These are phyloP conservation scores for Hippocampus kuda DNA, from an alignment of 2,797 vertebrate genomes.

Conservation along the genomic window DNA sequence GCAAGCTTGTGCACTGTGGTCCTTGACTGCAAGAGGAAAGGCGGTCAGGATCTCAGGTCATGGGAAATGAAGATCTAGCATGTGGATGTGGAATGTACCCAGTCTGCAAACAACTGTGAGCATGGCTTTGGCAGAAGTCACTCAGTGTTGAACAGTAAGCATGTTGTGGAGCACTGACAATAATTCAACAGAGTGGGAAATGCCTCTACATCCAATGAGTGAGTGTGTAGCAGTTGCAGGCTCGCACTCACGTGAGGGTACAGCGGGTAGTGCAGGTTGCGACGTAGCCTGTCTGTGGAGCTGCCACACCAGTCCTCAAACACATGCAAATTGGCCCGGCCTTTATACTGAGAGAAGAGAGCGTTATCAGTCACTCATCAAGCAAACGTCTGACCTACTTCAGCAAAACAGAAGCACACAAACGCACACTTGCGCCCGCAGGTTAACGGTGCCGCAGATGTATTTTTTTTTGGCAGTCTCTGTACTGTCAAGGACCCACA, in stretches of 20 bases:
- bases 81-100: conserved; percentile 33
- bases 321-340: conserved; percentile 83
- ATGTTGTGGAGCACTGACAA: not conserved
- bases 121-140: conserved; percentile 6
- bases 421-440: not conserved
- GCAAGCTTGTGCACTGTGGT: conserved; percentile 82
- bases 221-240: not conserved
- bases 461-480: not conserved
- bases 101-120: conserved; percentile 9
- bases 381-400: not conserved
- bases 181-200: not conserved
- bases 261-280: conserved; percentile 83
- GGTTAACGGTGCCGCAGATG: not conserved
- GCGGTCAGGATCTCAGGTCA: not conserved
- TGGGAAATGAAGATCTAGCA: conserved; percentile 20
- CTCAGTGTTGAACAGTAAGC: not conserved
- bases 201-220: not conserved
- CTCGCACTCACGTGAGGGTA: conserved; percentile 84
- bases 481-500: not conserved
- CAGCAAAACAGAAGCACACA: not conserved
- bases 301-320: conserved; percentile 97
- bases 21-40: conserved; percentile 62
- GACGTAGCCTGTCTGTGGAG: conserved; percentile 74
- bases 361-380: conserved; percentile 3
- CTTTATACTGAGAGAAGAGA: conserved; percentile 68